Evolutionary conservation across 2,113 vertebrate genomes (phyloP), one percentile per base, ranked within the genome.

Genomic region (Hyperoodon ampullatus): DNA sequence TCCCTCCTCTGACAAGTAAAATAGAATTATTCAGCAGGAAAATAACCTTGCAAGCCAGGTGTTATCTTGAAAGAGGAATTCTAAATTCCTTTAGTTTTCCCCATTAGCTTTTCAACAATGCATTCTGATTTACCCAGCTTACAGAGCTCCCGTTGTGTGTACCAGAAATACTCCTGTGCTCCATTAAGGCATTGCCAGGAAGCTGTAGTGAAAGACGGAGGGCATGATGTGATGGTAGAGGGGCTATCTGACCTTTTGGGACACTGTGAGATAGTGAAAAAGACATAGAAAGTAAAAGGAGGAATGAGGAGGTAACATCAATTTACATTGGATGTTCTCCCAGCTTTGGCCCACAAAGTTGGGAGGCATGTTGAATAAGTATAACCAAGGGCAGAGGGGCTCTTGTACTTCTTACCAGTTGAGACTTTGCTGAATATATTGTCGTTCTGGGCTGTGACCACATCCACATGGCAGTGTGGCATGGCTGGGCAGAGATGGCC

Each of bases 21-120:
- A 42, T n/a, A 55, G 82, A 91, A 77, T 65, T 94, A 86, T 68
- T 70, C 53, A 61, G 33, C 50, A 39, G 78, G 58, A 88, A 75
- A 85, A 70, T 30, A 80, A 33, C 3, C 35, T 84, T 66, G 60
- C 6, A 74, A 94, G 2, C 33, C 81, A 85, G 70, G 81, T 77
- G 44, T 92, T 63, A 53, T 30, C 65, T 85, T 95, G 65, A 93
- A 88, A 88, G 53, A 86, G n/a, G n/a, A 65, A 92, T 96, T 92
- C 53, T 68, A 87, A 70, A 35, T 82, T 77, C n/a, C 35, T 97
- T 86, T 92, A 66, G 61, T 87, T 53, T 44, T 85, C 3, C 15
- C 55, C 14, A 60, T 89, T 60, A 72, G 74, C 42, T 90, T 84
- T 71, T 93, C 63, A 74, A 47, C 28, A 74, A 60, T 13, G 9